phyloP scores from a whole-genome alignment of 2,888 invertebrate species.

The Leptopilina drosophilae region DNA sequence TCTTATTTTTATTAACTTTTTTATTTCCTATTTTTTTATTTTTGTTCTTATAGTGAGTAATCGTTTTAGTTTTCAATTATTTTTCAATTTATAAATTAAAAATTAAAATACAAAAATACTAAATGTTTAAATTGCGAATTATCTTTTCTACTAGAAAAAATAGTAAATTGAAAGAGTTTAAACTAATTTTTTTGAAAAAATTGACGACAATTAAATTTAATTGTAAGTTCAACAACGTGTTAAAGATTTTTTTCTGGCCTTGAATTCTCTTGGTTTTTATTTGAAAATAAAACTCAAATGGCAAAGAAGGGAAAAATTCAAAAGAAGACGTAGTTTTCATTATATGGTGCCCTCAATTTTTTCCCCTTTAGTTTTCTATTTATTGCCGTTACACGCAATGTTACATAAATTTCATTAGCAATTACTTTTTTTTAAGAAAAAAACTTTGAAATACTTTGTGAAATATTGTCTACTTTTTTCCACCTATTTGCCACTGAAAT shows the following conservation, averaged over 20 bases:
- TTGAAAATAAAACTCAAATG: neutral
- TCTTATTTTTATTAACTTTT: neutral
- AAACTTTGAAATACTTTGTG: neutral
- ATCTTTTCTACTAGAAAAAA: too few species aligned
- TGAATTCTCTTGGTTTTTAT: conserved; percentile 12
- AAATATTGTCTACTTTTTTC: neutral
- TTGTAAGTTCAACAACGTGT: neutral
- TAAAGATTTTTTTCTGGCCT: conserved; percentile 4
- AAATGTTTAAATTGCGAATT: too few species aligned
- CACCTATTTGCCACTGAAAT: too few species aligned
- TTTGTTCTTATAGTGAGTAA: too few species aligned
- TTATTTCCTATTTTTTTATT: neutral
- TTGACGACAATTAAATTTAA: neutral
- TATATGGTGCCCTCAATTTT: conserved; percentile 20
- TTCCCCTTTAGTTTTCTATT: conserved; percentile 1
- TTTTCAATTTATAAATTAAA: too few species aligned
- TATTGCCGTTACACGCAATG: neutral
- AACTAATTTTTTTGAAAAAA: neutral
- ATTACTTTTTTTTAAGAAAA: neutral
- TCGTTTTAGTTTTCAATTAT: too few species aligned
- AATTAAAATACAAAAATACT: too few species aligned
- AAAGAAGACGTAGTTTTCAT: neutral
- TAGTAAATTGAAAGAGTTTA: neutral
- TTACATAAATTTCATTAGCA: conserved; percentile 6
- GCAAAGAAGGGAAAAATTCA: neutral